Base-by-base conservation (phyloP, 2,888 invertebrate genomes). In the Toxonevra muliebris region DNA sequence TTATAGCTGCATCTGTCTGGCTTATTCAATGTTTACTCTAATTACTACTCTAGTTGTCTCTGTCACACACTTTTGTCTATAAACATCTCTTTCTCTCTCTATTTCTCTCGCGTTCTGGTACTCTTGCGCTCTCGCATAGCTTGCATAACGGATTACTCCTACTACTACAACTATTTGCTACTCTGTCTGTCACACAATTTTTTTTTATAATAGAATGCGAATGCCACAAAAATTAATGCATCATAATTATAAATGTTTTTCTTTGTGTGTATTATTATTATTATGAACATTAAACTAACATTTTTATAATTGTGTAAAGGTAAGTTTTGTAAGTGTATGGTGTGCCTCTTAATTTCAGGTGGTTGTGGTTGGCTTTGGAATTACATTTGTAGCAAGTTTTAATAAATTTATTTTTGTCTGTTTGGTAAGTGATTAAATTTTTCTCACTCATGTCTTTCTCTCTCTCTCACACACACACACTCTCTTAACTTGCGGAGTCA, bases 301-400 rank as follows among this genome's bases (percentile, higher is more conserved):
- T 30, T 30, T 30, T 30, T 30, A 30, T 4, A 4, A 30, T 30
- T 30, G 30, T 30, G 30, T 7, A 30, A 72, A 71, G 74, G 74
- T 74, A 74, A 74, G 74, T 73, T 69, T 69, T 43, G 55, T 67
- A 61, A 67, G 61, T 69, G 60, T 70, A 59, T 65, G 64, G 70
- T 72, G 66, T 61, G 70, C 60, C 65, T 75, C 64, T 66, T 73
- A 70, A 70, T 75, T 75, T 60, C 74, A 76, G 76, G 74, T 75
- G 75, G 74, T 74, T 75, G 75, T 72, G 74, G 74, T 73, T 75
- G 75, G 70, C 71, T 76, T 64, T 76, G 76, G 76, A 72, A 74
- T 61, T 71, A 62, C 69, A 66, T 75, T 53, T 74, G 74, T 70
- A 75, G 54, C 61, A 73, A 69, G 52, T 70, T 71, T 69, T 71